These are phyloP conservation scores for Medauroidea extradentata DNA, from an alignment of 1,140 invertebrate species.

Conservation along the genomic window DNA sequence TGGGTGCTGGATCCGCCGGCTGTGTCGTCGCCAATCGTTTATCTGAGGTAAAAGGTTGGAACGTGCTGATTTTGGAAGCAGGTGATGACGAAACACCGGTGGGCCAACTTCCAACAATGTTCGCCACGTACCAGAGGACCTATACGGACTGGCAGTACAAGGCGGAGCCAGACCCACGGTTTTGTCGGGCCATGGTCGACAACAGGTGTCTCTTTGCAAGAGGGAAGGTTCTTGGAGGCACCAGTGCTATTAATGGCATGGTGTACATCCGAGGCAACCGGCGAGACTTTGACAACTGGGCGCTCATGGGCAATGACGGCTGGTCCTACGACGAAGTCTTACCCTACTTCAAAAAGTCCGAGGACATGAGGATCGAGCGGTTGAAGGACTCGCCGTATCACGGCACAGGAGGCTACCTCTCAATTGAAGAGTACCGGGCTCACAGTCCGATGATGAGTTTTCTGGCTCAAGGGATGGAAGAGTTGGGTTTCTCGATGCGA, in stretches of 20 bases:
- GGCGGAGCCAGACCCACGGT: slow-evolving; percentile 48
- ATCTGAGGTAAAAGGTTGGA: too few relatives aligned
- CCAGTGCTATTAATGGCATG: slow-evolving; percentile 53
- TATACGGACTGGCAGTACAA: too few relatives aligned
- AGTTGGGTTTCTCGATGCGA: neutral
- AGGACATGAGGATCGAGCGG: slow-evolving; percentile 21
- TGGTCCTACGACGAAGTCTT: slow-evolving; percentile 55
- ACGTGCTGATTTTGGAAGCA: slow-evolving; percentile 72
- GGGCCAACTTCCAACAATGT: neutral
- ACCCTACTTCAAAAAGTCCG: slow-evolving; percentile 52
- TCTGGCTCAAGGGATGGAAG: neutral
- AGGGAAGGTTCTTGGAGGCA: slow-evolving; percentile 17
- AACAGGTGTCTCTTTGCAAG: slow-evolving; percentile 26
- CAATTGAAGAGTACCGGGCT: neutral
- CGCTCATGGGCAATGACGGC: slow-evolving; percentile 44
- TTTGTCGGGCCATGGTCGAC: slow-evolving; percentile 39
- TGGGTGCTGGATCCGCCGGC: too few relatives aligned
- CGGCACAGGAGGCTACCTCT: slow-evolving; percentile 24
- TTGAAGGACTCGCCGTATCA: slow-evolving; percentile 42
- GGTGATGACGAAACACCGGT: slow-evolving; percentile 31
- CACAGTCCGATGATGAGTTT: neutral
- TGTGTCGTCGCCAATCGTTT: too few relatives aligned
- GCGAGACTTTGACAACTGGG: slow-evolving; percentile 54
- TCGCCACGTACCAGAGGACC: slow-evolving; percentile 25
- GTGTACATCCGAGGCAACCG: slow-evolving; percentile 54